phyloP scores from a whole-genome alignment of 2,888 invertebrate species.

The Patella depressa region DNA sequence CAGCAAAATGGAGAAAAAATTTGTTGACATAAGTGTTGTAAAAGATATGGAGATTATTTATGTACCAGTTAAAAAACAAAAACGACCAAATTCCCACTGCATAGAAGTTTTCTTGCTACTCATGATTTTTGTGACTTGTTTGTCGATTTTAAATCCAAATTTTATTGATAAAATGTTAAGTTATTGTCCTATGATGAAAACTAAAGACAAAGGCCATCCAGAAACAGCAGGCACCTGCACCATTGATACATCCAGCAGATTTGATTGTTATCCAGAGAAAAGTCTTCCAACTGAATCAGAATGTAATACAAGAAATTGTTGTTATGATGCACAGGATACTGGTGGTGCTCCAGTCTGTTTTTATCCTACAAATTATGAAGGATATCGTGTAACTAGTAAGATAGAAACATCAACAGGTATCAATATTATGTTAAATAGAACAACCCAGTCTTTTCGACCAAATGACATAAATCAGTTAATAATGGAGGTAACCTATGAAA shows the following conservation, averaged over 20 bases:
- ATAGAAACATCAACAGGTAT: conserved; percentile 36
- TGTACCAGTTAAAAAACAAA: too few relatives aligned
- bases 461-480: conserved; percentile 38
- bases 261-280: conserved; percentile 55
- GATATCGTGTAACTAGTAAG: conserved; percentile 36
- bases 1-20: too few relatives aligned
- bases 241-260: conserved; percentile 22
- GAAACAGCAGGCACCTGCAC: too few relatives aligned
- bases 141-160: too few relatives aligned
- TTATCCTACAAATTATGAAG: conserved; percentile 45
- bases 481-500: conserved; percentile 51
- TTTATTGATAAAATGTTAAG: too few relatives aligned
- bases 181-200: too few relatives aligned
- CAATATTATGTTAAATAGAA: conserved; percentile 33
- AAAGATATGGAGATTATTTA: too few relatives aligned
- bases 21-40: too few relatives aligned
- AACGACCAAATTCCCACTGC: too few relatives aligned
- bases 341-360: conserved; percentile 48
- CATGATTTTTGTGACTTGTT: too few relatives aligned
- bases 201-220: too few relatives aligned
- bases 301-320: conserved; percentile 50
- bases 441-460: conserved; percentile 43
- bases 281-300: conserved; percentile 20
- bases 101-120: too few relatives aligned
- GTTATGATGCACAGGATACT: conserved; percentile 35